A percentile compares a stretch with the other conserved stretches of the same genome.
These are phyloP conservation scores for Eupithecia subfuscata DNA, from an alignment of 2,888 invertebrate species.

Conservation along the genomic window DNA sequence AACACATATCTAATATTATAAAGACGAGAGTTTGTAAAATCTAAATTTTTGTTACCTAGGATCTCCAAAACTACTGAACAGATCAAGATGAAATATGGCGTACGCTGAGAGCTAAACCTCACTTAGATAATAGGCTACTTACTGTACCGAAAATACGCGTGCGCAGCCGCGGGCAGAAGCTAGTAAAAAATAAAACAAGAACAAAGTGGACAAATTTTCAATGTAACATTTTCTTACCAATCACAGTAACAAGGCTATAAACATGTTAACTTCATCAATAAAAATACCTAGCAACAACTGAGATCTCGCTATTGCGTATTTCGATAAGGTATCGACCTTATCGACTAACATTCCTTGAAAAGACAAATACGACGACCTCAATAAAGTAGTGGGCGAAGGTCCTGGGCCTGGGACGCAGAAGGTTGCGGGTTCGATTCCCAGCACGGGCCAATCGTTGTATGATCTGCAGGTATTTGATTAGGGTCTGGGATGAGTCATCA, in stretches of 20 bases:
- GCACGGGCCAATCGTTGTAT: background rate
- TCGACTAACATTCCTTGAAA: background rate
- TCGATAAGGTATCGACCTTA: background rate
- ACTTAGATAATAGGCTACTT: too few relatives aligned
- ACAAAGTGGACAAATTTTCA: too few relatives aligned
- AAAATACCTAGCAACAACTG: background rate
- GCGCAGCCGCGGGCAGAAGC: too few relatives aligned
- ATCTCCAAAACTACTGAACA: too few relatives aligned
- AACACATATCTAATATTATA: too few relatives aligned
- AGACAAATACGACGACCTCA: background rate
- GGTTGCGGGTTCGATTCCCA: constrained; percentile 2
- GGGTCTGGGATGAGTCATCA: background rate
- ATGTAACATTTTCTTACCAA: background rate
- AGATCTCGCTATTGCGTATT: background rate
- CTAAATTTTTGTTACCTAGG: too few relatives aligned
- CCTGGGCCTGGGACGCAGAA: background rate
- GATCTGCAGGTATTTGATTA: background rate
- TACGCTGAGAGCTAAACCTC: too few relatives aligned
- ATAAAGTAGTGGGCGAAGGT: background rate
- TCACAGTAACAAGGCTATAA: background rate
- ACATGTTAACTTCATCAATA: background rate
- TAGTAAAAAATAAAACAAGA: too few relatives aligned
- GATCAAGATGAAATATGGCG: too few relatives aligned
- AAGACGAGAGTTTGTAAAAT: too few relatives aligned
- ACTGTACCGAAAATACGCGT: too few relatives aligned